Evolutionary conservation across 2,797 vertebrate species (phyloP).

Genomic region (Hirundo rustica): DNA sequence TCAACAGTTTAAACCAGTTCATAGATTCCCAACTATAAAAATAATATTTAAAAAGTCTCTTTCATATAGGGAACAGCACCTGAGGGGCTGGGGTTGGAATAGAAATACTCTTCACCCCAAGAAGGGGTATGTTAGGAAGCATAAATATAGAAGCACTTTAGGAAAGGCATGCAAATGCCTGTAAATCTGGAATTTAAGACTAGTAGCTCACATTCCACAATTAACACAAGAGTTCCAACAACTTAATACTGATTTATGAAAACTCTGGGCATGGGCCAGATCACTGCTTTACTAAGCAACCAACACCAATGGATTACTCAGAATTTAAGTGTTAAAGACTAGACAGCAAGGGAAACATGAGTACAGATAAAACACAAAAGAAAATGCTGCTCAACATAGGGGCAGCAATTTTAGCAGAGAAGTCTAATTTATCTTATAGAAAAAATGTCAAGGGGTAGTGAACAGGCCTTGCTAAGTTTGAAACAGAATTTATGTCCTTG

Average conservation of each 20-base stretch:
- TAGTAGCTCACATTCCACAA: not conserved
- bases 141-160: not conserved
- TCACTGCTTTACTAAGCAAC: not conserved
- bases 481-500: not conserved
- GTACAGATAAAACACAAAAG: not conserved
- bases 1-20: not conserved
- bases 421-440: not conserved
- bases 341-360: not conserved
- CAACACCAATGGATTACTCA: not conserved
- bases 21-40: not conserved
- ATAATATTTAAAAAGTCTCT: not conserved
- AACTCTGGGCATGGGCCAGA: not conserved
- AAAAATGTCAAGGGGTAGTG: not conserved
- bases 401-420: not conserved
- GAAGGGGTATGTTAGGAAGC: not conserved
- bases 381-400: not conserved
- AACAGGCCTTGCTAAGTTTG: not conserved
- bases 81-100: not conserved
- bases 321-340: not conserved
- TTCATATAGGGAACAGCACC: not conserved
- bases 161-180: not conserved
- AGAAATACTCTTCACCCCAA: not conserved
- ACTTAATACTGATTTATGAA: not conserved
- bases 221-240: not conserved
- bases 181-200: not conserved